Percentiles rank a stretch among this genome's conserved stretches.
phyloP scores from a whole-genome alignment of 2,888 invertebrate genomes.

The Drosophila gaucha region DNA sequence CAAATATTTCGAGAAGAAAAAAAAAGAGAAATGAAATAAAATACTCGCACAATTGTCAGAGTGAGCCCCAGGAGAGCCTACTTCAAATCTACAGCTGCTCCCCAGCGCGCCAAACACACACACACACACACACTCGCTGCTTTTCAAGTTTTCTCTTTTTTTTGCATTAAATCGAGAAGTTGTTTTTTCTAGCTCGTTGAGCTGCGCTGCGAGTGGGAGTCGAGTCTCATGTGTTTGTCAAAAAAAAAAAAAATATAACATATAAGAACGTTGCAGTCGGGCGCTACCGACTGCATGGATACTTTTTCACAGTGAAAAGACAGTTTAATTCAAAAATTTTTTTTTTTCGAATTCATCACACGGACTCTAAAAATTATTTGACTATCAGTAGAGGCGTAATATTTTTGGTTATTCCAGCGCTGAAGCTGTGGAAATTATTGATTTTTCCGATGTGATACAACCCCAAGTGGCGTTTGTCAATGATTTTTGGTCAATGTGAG shows the following conservation, averaged over 20 bases:
- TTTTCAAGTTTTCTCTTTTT: constrained; percentile 28
- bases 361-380: too few species aligned
- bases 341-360: too few species aligned
- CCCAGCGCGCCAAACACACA: constrained; percentile 47
- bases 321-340: too few species aligned
- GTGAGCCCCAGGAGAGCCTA: constrained; percentile 68
- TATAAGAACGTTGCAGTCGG: too few species aligned
- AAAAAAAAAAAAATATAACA: constrained; percentile 40
- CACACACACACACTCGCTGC: constrained; percentile 14
- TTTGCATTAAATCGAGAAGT: constrained; percentile 62
- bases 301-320: too few species aligned
- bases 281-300: too few species aligned
- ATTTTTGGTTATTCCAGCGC: too few species aligned
- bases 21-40: constrained; percentile 42
- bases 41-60: constrained; percentile 72
- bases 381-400: too few species aligned
- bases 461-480: too few species aligned
- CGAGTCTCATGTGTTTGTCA: constrained; percentile 65
- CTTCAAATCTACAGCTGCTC: constrained; percentile 72
- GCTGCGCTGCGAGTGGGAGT: constrained; percentile 11
- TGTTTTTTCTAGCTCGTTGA: constrained; percentile 52
- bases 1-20: constrained; percentile 58
- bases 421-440: too few species aligned
- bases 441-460: too few species aligned
- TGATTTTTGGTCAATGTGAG: too few species aligned